Base-by-base conservation (phyloP, 2,888 invertebrate species). In the Tachina fera region DNA sequence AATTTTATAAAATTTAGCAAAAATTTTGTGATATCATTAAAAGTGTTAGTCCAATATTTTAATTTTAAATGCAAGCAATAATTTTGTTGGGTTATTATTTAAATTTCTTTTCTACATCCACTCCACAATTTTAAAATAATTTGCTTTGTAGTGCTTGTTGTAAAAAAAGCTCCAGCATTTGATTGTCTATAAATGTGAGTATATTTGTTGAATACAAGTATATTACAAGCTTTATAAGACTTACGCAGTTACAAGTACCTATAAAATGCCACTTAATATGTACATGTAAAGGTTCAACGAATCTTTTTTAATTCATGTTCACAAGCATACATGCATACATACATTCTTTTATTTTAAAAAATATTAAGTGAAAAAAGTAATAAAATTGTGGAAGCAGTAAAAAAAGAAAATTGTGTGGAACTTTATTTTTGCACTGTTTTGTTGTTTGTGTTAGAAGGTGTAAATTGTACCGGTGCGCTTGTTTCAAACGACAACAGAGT, bases 381-480 rank as follows among this genome's bases (percentile, higher is more conserved):
- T 22, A 49, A 76, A 77, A 63, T 39, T 51, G 0, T 9, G 9
- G 8, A 53, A 58, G 10, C 58, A 67, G 56, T 56, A 67, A 60
- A 75, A 65, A 75, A 75, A 70, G 79, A 75, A 79, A 79, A 84
- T 79, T 76, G 63, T 76, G 63, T 84, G 60, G 75, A 79, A 70
- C 75, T 58, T 63, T 70, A 13, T 22, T 75, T 51, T 71, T 65
- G 58, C 63, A 71, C 75, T 65, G 13, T 70, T 71, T 65, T n/a
- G 10, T 31, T 31, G 2, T 31, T 31, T 31, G 31, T 31, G 6
- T 6, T 6, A 53, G 51, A 63, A 41, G 49, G 61, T 11, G 41
- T 19, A 22, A 16, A 45, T 16, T n/a, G 14, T 60, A 9, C 16
- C 16, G 49, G 16, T 39, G 31, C 13, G 22, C 14, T 16, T 9